These are phyloP conservation scores for Onychomys torridus DNA, from an alignment of 2,797 vertebrate species.

Conservation along the genomic window DNA sequence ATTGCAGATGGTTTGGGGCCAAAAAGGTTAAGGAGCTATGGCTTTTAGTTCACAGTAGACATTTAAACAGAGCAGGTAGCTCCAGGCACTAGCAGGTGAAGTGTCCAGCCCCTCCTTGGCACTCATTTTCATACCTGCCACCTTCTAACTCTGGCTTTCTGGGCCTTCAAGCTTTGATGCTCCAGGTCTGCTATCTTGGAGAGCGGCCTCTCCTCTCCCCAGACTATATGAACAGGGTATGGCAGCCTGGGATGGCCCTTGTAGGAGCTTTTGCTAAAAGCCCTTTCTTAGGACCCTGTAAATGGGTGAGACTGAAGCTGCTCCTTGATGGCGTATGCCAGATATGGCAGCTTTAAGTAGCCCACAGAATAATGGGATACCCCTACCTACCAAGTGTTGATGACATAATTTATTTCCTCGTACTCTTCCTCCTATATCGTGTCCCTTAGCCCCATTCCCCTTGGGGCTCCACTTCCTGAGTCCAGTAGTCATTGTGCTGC, in stretches of 20 bases:
- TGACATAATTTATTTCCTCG: neutral
- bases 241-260: neutral
- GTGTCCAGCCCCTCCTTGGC: neutral
- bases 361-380: neutral
- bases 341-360: too few species aligned
- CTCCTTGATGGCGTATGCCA: neutral
- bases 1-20: neutral
- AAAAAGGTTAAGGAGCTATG: neutral
- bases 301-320: neutral
- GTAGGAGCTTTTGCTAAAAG: neutral
- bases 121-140: neutral
- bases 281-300: neutral
- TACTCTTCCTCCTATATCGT: conserved; percentile 40
- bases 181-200: neutral
- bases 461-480: neutral
- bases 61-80: neutral
- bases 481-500: neutral
- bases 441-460: conserved; percentile 70
- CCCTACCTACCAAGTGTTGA: too few species aligned
- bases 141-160: neutral
- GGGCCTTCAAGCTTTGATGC: neutral
- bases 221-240: accelerated
- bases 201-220: neutral
- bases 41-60: neutral
- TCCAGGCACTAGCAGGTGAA: neutral